A percentile compares a stretch with the other conserved stretches of the same genome.
phyloP scores from a whole-genome alignment of 1,140 invertebrate species.

The Anoplolepis gracilipes region DNA sequence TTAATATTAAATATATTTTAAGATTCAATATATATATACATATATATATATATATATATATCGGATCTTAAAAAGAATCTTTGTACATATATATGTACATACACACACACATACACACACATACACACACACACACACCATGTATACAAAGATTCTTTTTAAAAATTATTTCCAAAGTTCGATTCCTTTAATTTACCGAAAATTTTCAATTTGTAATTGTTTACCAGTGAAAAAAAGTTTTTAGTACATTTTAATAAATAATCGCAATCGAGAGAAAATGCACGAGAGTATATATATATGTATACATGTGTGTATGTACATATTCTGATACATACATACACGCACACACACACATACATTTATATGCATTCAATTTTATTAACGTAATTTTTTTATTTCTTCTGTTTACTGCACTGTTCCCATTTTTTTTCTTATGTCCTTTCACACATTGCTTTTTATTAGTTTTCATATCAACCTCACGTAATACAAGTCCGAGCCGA shows the following conservation, averaged over 20 bases:
- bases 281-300: conserved; percentile 7
- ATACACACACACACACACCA: too few species aligned
- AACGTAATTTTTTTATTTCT: conserved; percentile 40
- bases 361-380: conserved; percentile 40
- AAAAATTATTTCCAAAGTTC: background rate
- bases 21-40: background rate
- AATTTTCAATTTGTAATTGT: background rate
- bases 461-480: conserved; percentile 28
- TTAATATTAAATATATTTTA: conserved; percentile 19
- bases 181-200: background rate
- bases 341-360: background rate
- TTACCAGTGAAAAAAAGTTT: background rate
- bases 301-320: background rate
- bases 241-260: background rate
- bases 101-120: too few species aligned
- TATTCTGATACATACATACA: conserved; percentile 1
- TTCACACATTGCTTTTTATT: conserved; percentile 33
- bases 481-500: conserved; percentile 65
- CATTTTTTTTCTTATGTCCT: background rate
- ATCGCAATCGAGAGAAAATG: conserved; percentile 27
- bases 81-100: too few species aligned
- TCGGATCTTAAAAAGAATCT: too few species aligned
- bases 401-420: background rate
- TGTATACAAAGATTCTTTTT: background rate
- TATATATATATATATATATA: too few species aligned